A percentile compares a stretch with the other conserved stretches of the same genome.
These are phyloP conservation scores for Pseudochirops cupreus DNA, from an alignment of 2,797 vertebrate genomes.

Conservation along the genomic window DNA sequence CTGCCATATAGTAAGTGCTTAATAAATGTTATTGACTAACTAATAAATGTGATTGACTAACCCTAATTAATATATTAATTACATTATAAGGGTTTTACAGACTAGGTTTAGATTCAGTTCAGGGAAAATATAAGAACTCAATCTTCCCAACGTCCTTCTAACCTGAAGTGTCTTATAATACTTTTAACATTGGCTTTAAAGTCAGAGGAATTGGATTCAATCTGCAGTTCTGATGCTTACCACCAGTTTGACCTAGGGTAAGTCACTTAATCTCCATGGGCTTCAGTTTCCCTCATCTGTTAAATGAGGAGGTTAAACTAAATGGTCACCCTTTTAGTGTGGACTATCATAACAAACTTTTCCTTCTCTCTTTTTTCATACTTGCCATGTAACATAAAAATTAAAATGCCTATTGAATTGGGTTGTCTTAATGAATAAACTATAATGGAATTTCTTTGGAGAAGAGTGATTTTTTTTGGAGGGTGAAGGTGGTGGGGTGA, in stretches of 20 bases:
- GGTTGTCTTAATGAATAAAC: not conserved
- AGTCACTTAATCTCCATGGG: not conserved
- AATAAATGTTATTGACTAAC: not conserved
- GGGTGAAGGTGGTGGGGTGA: not conserved
- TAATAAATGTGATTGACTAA: not conserved
- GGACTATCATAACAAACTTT: not conserved
- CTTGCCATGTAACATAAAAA: not conserved
- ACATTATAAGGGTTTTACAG: not conserved
- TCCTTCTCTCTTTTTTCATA: not conserved
- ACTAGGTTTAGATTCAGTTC: not conserved
- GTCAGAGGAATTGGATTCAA: not conserved
- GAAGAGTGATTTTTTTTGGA: not conserved
- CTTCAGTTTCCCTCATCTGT: not conserved
- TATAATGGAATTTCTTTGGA: not conserved
- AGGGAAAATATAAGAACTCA: not conserved
- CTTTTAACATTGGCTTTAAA: not conserved
- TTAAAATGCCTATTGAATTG: not conserved
- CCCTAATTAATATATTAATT: not conserved
- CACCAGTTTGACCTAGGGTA: not conserved
- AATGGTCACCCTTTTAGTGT: not conserved
- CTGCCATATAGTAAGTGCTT: not conserved
- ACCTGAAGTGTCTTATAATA: not conserved
- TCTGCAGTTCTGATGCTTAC: not conserved
- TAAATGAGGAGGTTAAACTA: not conserved
- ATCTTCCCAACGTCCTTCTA: not conserved